These are phyloP conservation scores for Alosa sapidissima DNA, from an alignment of 2,797 vertebrate species.

Conservation along the genomic window DNA sequence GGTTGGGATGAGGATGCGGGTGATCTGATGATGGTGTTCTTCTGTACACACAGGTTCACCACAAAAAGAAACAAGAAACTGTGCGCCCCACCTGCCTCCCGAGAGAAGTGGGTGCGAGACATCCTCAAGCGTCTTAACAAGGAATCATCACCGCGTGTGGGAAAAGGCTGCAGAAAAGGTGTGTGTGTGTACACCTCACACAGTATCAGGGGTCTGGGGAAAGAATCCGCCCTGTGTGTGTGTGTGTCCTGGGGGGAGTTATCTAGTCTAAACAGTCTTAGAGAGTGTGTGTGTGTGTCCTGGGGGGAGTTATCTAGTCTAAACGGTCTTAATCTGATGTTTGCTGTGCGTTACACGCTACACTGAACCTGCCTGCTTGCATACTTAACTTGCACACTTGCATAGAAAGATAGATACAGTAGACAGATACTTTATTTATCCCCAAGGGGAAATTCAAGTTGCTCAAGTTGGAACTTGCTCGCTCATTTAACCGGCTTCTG, in stretches of 20 bases:
- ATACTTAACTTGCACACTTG: too few species aligned
- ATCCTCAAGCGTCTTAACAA: slow-evolving; percentile 24
- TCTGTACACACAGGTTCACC: slow-evolving; percentile 25
- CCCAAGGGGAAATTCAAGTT: too few species aligned
- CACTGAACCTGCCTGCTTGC: not conserved
- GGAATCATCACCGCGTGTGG: not conserved
- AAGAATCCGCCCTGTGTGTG: not conserved
- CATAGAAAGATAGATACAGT: too few species aligned
- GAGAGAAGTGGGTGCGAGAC: slow-evolving; percentile 35
- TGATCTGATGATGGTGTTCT: not conserved
- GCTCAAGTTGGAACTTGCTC: too few species aligned
- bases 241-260: not conserved
- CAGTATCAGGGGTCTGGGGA: not conserved
- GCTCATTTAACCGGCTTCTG: not conserved
- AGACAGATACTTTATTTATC: too few species aligned
- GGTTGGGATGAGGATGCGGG: not conserved
- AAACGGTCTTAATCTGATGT: not conserved
- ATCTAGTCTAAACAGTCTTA: not conserved
- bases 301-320: not conserved
- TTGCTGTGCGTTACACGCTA: not conserved
- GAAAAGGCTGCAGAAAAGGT: not conserved
- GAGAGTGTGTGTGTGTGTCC: not conserved
- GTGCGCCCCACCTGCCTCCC: slow-evolving; percentile 30
- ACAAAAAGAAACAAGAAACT: slow-evolving; percentile 25
- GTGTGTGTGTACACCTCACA: not conserved